Evolutionary conservation across 2,797 vertebrate species (phyloP), one percentile per base, ranked within the genome.

Genomic region (Leucoraja ocellata): DNA sequence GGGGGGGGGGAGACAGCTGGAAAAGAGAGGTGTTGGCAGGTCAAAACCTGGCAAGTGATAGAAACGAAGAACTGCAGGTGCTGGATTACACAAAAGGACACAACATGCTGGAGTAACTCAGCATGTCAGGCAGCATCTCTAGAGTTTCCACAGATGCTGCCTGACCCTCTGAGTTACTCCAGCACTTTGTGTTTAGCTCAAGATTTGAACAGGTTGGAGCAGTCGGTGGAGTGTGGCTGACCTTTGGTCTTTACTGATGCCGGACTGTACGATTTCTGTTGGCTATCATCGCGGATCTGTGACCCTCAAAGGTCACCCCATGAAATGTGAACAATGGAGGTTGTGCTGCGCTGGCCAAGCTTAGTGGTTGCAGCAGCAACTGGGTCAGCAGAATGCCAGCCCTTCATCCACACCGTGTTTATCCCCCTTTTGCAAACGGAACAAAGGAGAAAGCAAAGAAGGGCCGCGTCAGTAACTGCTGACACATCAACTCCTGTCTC

Each of bases 301-400:
- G 61, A 86, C 63, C 63, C 83, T 63, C 83, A 65, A 54, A 9
- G n/a, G 68, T 68, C 84, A 88, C 61, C 28, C 32, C 32, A n/a
- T 88, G 84, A 88, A 88, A 88, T 88, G 9, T 88, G 84, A 88
- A 88, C 84, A 88, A 88, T 88, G n/a, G 68, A 68, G 5, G 61
- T 65, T 88, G 63, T 88, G 84, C 84, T 88, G 84, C 23, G 84
- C 63, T 88, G 84, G 61, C 84, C 36, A 63, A 32, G 63, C 84
- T 65, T 32, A 65, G 63, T 18, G 36, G n/a, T 36, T 36, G 7
- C n/a, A 88, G 84, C 84, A 88, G 32, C 61, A 68, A 88, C 84
- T 68, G 21, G 83, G 32, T 88, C 84, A 88, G 84, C 84, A 88
- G 36, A 88, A 88, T 65, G 28, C n/a, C 84, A 68, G 28, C 84